Evolutionary conservation across 1,140 invertebrate species (phyloP).

Genomic region (Drosophila repleta): DNA sequence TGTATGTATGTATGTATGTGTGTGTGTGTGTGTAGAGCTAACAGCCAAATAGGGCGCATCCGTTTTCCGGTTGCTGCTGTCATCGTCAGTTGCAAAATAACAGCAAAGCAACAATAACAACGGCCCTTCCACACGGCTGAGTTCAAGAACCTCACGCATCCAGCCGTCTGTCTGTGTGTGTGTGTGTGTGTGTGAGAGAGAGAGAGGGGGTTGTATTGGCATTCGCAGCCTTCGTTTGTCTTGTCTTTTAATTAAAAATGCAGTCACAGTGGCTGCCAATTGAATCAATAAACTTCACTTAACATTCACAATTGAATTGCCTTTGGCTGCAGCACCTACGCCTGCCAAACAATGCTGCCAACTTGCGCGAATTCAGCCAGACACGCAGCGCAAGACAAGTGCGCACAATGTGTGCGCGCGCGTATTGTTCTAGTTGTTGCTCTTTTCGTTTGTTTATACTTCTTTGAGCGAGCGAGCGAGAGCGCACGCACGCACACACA

Average conservation of each 20-base stretch:
- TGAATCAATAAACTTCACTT: conserved; percentile 65
- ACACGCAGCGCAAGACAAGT: conserved; percentile 14
- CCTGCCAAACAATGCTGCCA: conserved; percentile 25
- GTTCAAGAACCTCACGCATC: conserved; percentile 56
- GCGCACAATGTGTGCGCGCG: conserved; percentile 24
- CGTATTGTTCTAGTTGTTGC: conserved; percentile 18
- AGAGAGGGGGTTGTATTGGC: conserved; percentile 5
- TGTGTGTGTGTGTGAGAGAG: no score
- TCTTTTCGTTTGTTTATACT: conserved; percentile 8
- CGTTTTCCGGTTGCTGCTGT: conserved; percentile 61
- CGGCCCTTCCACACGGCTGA: conserved; percentile 34
- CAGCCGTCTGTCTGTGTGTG: not conserved
- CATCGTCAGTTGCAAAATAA: conserved; percentile 33
- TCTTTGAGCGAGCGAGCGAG: not conserved
- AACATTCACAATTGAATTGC: conserved; percentile 54
- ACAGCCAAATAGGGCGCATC: conserved; percentile 68
- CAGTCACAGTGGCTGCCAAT: conserved; percentile 64
- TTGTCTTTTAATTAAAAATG: conserved; percentile 66
- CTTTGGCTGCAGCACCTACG: conserved; percentile 37
- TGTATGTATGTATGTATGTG: no score
- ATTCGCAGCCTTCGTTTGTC: conserved; percentile 37
- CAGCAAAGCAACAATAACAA: conserved; percentile 19
- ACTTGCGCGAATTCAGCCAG: conserved; percentile 12
- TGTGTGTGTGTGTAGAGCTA: no score
- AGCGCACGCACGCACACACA: not conserved